phyloP scores from a whole-genome alignment of 1,140 invertebrate genomes.

The Muscidifurax raptorellus region DNA sequence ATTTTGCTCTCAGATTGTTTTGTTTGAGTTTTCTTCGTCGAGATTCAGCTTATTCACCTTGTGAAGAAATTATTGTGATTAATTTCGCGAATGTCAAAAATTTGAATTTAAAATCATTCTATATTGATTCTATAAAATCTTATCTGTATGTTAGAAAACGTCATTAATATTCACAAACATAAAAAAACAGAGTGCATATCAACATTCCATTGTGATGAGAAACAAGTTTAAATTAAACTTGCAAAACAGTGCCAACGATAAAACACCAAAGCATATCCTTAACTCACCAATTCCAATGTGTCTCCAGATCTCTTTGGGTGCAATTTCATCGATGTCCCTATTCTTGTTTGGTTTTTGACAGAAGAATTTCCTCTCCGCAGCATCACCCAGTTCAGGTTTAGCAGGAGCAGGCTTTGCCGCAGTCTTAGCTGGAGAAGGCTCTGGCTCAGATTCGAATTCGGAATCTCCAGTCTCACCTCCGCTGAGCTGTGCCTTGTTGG shows the following conservation, averaged over 20 bases:
- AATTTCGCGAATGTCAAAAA: too few relatives aligned
- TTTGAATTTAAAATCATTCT: too few relatives aligned
- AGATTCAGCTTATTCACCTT: too few relatives aligned
- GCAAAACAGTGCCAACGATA: background rate
- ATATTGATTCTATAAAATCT: too few relatives aligned
- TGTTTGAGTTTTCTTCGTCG: too few relatives aligned
- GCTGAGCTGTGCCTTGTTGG: slow-evolving; percentile 50
- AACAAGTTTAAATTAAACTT: too few relatives aligned
- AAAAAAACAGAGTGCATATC: too few relatives aligned
- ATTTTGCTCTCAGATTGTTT: too few relatives aligned
- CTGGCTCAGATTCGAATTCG: slow-evolving; percentile 67
- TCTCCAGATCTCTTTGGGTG: slow-evolving; percentile 81
- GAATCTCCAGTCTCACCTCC: slow-evolving; percentile 62
- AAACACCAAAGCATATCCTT: background rate
- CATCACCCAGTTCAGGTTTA: slow-evolving; percentile 40
- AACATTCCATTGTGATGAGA: too few relatives aligned
- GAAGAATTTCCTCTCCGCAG: slow-evolving; percentile 30
- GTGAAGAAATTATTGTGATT: too few relatives aligned
- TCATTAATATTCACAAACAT: too few relatives aligned
- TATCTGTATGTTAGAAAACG: too few relatives aligned
- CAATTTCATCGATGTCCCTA: slow-evolving; percentile 74
- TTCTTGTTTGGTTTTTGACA: slow-evolving; percentile 35
- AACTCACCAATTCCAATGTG: slow-evolving; percentile 81
- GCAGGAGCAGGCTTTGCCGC: background rate
- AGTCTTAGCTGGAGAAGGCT: slow-evolving; percentile 65